Evolutionary conservation across 92 coral and sea anemone genomes (phyloP).

Genomic region (Heliopora coerulea): DNA sequence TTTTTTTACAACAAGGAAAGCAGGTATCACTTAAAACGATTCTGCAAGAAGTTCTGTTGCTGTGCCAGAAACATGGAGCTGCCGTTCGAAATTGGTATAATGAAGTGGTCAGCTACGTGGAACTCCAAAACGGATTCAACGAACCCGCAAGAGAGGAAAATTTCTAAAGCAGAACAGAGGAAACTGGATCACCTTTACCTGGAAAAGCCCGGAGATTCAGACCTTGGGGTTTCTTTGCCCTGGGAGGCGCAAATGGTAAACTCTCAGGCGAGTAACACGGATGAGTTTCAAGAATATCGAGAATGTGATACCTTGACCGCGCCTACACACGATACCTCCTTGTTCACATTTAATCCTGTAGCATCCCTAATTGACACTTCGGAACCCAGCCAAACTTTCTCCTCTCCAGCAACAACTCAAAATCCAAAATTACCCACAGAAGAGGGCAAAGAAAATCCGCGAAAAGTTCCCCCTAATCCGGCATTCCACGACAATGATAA

Average conservation of each 20-base stretch:
- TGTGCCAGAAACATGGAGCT: background rate
- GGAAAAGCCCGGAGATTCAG: slow-evolving; percentile 33
- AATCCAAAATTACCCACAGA: background rate
- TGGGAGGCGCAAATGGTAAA: slow-evolving; percentile 36
- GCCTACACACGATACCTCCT: background rate
- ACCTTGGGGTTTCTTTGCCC: slow-evolving; percentile 37
- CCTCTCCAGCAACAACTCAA: background rate
- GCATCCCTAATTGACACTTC: background rate
- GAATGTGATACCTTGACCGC: background rate
- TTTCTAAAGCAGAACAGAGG: background rate
- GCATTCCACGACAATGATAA: background rate
- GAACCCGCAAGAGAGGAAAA: slow-evolving; percentile 1
- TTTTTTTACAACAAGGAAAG: slow-evolving; percentile 62
- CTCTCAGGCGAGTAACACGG: background rate
- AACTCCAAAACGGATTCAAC: slow-evolving; percentile 11
- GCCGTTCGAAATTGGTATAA: slow-evolving; percentile 28
- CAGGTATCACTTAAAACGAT: slow-evolving; percentile 23
- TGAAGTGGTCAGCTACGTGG: slow-evolving; percentile 30
- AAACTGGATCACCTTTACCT: slow-evolving; percentile 16
- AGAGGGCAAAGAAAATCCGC: background rate
- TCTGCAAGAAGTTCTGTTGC: background rate
- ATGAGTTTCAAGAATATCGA: background rate
- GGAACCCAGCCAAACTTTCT: background rate
- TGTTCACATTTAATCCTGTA: background rate
- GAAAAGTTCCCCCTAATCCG: background rate